These are phyloP conservation scores for Nesidiocoris tenuis DNA, from an alignment of 2,888 invertebrate species.

Conservation along the genomic window DNA sequence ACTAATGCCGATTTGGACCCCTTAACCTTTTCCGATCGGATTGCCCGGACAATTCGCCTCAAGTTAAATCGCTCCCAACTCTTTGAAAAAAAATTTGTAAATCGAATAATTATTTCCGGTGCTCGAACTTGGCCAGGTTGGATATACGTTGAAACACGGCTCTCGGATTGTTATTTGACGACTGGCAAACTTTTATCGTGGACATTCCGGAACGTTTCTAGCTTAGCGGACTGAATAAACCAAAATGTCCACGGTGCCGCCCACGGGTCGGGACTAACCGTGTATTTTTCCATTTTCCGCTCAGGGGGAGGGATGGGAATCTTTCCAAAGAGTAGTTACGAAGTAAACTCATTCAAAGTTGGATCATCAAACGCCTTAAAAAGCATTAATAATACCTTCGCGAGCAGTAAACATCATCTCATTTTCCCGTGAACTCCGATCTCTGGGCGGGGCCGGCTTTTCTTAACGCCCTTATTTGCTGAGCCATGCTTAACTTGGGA, in stretches of 20 bases:
- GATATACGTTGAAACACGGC: too few species aligned
- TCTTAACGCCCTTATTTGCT: not conserved
- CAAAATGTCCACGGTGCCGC: not conserved
- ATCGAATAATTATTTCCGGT: too few species aligned
- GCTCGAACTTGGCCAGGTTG: too few species aligned
- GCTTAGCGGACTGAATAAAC: too few species aligned
- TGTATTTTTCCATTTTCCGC: constrained; percentile 19
- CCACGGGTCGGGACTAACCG: not conserved
- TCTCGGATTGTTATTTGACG: too few species aligned
- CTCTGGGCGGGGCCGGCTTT: not conserved
- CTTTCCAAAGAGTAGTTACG: constrained; percentile 34
- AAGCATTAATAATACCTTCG: not conserved
- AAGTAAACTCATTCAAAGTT: constrained; percentile 40
- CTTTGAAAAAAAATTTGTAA: too few species aligned
- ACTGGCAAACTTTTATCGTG: too few species aligned
- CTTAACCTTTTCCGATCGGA: too few species aligned
- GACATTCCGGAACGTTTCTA: too few species aligned
- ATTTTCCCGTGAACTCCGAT: not conserved
- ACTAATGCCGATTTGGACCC: too few species aligned
- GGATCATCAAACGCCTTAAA: constrained; percentile 31
- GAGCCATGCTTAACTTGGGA: not conserved
- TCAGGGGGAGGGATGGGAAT: constrained; percentile 18
- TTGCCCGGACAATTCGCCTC: too few species aligned
- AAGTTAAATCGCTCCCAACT: too few species aligned
- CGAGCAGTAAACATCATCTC: not conserved